Percentiles rank a stretch among this genome's conserved stretches.
These are phyloP conservation scores for Plebejus anna DNA, from an alignment of 2,888 invertebrate species.

Conservation along the genomic window DNA sequence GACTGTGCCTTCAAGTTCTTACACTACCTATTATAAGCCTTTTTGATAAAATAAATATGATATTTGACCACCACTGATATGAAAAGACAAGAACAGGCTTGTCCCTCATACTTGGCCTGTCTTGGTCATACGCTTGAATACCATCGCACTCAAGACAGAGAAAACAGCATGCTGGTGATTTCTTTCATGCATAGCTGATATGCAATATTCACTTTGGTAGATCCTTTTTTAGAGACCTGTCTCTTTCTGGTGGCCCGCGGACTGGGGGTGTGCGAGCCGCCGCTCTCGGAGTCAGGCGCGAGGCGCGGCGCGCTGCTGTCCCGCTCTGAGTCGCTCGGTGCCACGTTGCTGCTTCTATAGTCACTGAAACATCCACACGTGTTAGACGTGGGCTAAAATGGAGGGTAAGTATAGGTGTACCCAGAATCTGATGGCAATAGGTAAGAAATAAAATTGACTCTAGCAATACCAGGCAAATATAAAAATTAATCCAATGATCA, in stretches of 20 bases:
- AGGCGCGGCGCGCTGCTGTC: slow-evolving; percentile 84
- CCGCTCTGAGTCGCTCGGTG: slow-evolving; percentile 93
- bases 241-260: slow-evolving; percentile 89
- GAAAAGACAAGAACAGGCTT: too few species aligned
- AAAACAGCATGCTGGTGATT: neutral
- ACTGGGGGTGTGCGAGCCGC: slow-evolving; percentile 92
- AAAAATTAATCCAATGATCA: too few species aligned
- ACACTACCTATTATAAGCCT: neutral
- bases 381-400: slow-evolving; percentile 26
- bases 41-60: too few species aligned
- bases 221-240: slow-evolving; percentile 73
- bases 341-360: slow-evolving; percentile 94
- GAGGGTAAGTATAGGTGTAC: too few species aligned
- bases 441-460: too few species aligned
- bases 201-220: slow-evolving; percentile 16
- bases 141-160: too few species aligned
- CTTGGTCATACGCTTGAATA: too few species aligned
- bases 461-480: too few species aligned
- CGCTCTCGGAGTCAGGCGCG: slow-evolving; percentile 89
- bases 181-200: too few species aligned
- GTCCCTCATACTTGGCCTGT: too few species aligned
- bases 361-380: slow-evolving; percentile 83
- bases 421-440: too few species aligned
- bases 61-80: too few species aligned
- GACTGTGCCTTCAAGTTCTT: neutral